Evolutionary conservation across 2,113 vertebrate genomes (phyloP).

Genomic region (Sylvia atricapilla): DNA sequence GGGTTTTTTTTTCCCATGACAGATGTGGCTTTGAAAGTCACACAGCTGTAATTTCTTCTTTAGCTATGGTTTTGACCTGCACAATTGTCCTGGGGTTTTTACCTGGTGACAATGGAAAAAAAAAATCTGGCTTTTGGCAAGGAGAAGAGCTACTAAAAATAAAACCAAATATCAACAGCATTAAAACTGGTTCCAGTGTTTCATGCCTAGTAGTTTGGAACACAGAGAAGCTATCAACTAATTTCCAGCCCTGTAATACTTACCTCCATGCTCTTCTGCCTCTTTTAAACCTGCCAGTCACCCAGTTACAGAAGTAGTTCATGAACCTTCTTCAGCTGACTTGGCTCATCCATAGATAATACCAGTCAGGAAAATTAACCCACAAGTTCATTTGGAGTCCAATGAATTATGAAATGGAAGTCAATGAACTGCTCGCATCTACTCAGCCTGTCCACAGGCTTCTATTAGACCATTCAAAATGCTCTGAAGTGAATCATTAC

Average conservation of each 20-base stretch:
- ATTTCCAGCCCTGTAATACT: neutral
- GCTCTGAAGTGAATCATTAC: conserved; percentile 1
- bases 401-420: conserved; percentile 12
- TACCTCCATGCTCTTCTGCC: neutral
- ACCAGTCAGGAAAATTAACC: neutral
- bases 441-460: neutral
- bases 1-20: neutral
- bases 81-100: neutral
- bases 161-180: neutral
- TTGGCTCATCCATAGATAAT: neutral
- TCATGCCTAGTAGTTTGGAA: neutral
- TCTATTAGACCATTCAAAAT: neutral
- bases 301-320: neutral
- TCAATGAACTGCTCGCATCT: neutral
- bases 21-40: neutral
- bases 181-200: neutral
- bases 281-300: neutral
- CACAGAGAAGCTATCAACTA: neutral
- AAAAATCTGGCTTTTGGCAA: neutral
- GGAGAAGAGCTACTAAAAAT: neutral
- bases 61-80: neutral
- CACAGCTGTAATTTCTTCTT: neutral
- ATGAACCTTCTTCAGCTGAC: neutral
- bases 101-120: neutral
- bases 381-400: neutral